These are phyloP conservation scores for Pseudomugil tenellus DNA, from an alignment of 2,797 vertebrate species.

Conservation along the genomic window DNA sequence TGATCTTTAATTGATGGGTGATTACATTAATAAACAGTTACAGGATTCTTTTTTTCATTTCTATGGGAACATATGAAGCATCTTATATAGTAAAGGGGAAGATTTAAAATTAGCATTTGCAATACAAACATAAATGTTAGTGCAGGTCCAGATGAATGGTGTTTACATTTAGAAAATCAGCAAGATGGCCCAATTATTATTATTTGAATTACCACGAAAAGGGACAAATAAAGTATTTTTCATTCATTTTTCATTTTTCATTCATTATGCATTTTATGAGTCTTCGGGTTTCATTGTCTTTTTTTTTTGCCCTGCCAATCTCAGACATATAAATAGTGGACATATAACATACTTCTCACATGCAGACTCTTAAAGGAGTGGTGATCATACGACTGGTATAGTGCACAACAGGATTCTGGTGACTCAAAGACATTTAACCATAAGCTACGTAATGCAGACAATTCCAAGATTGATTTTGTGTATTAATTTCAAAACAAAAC, in stretches of 20 bases:
- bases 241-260: too few relatives aligned
- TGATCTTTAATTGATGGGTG: background rate
- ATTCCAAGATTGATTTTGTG: background rate
- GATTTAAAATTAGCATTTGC: background rate
- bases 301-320: constrained; percentile 51
- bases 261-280: constrained; percentile 75
- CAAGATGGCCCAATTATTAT: constrained; percentile 73
- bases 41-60: constrained; percentile 4
- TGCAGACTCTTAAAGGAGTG: constrained; percentile 25
- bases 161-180: constrained; percentile 74
- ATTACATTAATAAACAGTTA: background rate
- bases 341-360: constrained; percentile 59
- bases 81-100: background rate
- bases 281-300: constrained; percentile 69
- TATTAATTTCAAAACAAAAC: background rate
- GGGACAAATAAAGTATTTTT: too few relatives aligned
- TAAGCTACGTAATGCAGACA: constrained; percentile 3
- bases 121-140: constrained; percentile 19
- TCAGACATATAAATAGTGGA: constrained; percentile 67
- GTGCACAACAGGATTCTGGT: constrained; percentile 19
- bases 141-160: constrained; percentile 28
- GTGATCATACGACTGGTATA: constrained; percentile 1
- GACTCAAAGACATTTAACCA: constrained; percentile 25
- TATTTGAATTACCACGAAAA: too few relatives aligned
- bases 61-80: constrained; percentile 1